Evolutionary conservation across 2,113 vertebrate genomes (phyloP), one percentile per base, ranked within the genome.

Genomic region (Suricata suricatta): DNA sequence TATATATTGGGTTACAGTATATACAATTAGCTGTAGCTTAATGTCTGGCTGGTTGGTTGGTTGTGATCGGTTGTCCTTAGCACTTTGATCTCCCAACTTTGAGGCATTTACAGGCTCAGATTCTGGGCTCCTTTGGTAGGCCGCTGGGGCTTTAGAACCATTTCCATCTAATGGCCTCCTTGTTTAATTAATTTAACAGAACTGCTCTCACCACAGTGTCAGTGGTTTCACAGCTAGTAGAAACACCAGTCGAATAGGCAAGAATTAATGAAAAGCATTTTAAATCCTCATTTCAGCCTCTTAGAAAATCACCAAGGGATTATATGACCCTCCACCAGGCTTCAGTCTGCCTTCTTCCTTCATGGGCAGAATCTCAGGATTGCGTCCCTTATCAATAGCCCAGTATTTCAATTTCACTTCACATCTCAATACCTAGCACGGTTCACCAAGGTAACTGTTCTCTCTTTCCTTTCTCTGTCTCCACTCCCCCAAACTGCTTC

Each of bases 241-340:
- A 86, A 83, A 89, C 63, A 89, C 27, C 21, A 50, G 41, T 79
- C 7, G 2, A 41, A 63, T 21, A 71, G 88, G 38, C n/a, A 57
- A 68, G 57, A 64, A 86, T 60, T 76, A 82, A 88, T 44, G 77
- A 86, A 38, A 86, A 29, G 25, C 21, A 1, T 80, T 95, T 83
- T 57, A 82, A 86, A 91, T 83, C 50, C 33, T 85, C 64, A 90
- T 52, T 19, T 33, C 72, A 27, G n/a, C 23, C 66, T 96, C 95
- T 95, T 92, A 72, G 88, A 92, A 96, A 90, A 94, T 77, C 96
- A 63, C 60, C 29, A 14, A 50, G 64, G 81, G 88, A 69, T 77
- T 77, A 21, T 44, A 33, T 23, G 41, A 50, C 5, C n/a, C 60
- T 88, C 82, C 35, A 66, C 50, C 27, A 96, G 82, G 16, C 72